A percentile compares a stretch with the other conserved stretches of the same genome.
phyloP scores from a whole-genome alignment of 2,113 vertebrate genomes.

The Coptodon rendalli region DNA sequence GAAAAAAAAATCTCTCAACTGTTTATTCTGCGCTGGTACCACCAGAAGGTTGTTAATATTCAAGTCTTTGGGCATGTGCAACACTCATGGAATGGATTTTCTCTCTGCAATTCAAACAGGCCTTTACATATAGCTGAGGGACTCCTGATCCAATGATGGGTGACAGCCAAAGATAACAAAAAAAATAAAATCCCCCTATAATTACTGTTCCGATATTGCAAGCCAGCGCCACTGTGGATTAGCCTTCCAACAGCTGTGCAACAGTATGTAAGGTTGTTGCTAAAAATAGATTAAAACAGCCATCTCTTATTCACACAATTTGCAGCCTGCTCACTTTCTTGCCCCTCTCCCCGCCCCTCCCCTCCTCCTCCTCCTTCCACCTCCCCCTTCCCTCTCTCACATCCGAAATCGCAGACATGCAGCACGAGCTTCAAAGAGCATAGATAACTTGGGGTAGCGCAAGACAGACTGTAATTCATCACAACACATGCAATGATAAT shows the following conservation, averaged over 20 bases:
- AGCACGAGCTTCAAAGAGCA: constrained; percentile 69
- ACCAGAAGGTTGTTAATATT: constrained; percentile 60
- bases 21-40: constrained; percentile 41
- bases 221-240: constrained; percentile 55
- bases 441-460: constrained; percentile 57
- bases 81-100: constrained; percentile 45
- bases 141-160: constrained; percentile 58
- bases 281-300: constrained; percentile 60
- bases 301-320: constrained; percentile 58
- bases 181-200: constrained; percentile 30
- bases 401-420: constrained; percentile 47
- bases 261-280: constrained; percentile 42
- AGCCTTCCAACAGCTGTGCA: constrained; percentile 42
- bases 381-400: background rate
- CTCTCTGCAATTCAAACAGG: constrained; percentile 17
- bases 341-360: background rate
- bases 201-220: constrained; percentile 51
- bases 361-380: constrained; percentile 1
- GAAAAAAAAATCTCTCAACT: background rate
- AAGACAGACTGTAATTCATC: constrained; percentile 45
- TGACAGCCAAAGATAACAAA: constrained; percentile 62
- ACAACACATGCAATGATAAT: constrained; percentile 42
- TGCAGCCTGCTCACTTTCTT: constrained; percentile 50
- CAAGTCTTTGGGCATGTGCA: constrained; percentile 41
- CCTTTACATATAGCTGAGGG: constrained; percentile 34